These are phyloP conservation scores for Brachionus manjavacas DNA, from an alignment of 1,140 invertebrate genomes.

Conservation along the genomic window DNA sequence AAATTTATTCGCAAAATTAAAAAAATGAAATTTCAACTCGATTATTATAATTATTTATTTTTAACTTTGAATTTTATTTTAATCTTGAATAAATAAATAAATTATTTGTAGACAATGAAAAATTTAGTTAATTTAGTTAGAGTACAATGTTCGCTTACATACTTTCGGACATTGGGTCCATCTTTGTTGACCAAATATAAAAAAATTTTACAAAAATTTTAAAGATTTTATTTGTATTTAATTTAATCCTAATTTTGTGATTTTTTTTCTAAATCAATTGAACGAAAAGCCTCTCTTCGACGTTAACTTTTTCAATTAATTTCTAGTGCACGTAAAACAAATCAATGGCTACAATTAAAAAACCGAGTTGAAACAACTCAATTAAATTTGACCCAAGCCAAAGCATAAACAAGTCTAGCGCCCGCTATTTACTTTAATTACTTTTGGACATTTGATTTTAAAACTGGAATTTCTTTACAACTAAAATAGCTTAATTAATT, in stretches of 20 bases:
- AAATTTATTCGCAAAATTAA: not conserved
- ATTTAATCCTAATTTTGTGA: not conserved
- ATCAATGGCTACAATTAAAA: not conserved
- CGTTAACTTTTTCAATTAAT: not conserved
- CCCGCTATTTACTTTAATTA: not conserved
- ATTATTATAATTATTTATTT: not conserved
- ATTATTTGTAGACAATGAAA: not conserved
- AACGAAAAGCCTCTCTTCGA: not conserved
- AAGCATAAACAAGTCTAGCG: slow-evolving; percentile 7
- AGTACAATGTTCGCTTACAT: no score
- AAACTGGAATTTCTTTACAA: slow-evolving; percentile 14
- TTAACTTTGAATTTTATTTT: no score
- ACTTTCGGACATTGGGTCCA: not conserved
- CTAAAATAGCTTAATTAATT: not conserved
- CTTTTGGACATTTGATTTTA: slow-evolving; percentile 3
- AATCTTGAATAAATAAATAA: not conserved
- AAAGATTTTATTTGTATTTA: not conserved
- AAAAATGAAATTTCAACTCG: not conserved
- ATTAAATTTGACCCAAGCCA: slow-evolving; percentile 4
- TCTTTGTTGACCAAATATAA: not conserved
- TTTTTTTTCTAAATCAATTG: not conserved
- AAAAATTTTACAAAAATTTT: not conserved
- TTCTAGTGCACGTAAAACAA: not conserved
- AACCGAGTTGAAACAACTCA: not conserved
- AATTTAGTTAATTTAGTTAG: not conserved